Evolutionary conservation across 2,797 vertebrate species (phyloP), one percentile per base, ranked within the genome.

Genomic region (Micromesistius poutassou): DNA sequence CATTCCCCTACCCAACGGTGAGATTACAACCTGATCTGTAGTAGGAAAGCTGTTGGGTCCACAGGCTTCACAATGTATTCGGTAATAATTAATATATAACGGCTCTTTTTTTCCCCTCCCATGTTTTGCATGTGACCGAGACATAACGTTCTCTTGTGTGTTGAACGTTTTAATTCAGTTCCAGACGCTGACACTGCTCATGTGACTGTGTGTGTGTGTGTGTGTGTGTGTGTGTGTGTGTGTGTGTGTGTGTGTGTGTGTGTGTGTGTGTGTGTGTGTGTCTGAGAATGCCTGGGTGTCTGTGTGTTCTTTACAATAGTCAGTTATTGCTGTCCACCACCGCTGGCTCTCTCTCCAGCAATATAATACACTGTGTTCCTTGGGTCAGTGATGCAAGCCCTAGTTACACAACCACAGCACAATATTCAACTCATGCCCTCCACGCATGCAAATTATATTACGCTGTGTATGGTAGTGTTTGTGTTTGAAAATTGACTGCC

Each of bases 1-100:
- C 14, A 88, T 79, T 36, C 85, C 95, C 42, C 82, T 93, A 75
- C 92, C 94, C 80, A 94, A 92, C 71, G 96, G 98, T 98, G 81
- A 96, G 95, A 14, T 16, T 19, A 16, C 6, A 30, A 25, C n/a
- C 38, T 74, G 36, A 74, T 30, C 35, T 16, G 14, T 30, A 7
- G 25, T 30, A 16, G 25, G n/a, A n/a, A 10, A 70, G 12, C 30
- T 1, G 5, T 71, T 13, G 28, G 12, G 55, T n/a, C 25, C 19
- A 68, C 62, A 68, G 16, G 46, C 19, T 22, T 19, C 55, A 28
- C n/a, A 25, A 70, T 70, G 25, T 28, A 25, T 66, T 22, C n/a
- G 66, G 66, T 30, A 30, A 71, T 71, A 14, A 30, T 30, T 30
- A 5, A 30, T 30, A 71, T 30, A 14, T 71, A 30, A 30, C 13